Evolutionary conservation across 2,888 invertebrate genomes (phyloP).

Genomic region (Epistrophella euchroma): DNA sequence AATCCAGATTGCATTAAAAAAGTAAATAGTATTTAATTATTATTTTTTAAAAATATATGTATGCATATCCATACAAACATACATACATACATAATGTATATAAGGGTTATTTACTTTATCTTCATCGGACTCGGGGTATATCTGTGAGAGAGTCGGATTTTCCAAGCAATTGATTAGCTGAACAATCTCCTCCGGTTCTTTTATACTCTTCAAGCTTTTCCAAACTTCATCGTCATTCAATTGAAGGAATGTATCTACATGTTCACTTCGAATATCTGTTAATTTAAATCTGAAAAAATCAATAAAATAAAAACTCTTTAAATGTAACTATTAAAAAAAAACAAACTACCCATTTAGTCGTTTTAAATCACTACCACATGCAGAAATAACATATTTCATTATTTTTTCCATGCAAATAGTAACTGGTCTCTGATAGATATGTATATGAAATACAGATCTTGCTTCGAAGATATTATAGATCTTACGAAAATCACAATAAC

Average conservation of each 20-base stretch:
- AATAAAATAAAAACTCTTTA: not conserved
- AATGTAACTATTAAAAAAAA: not conserved
- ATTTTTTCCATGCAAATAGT: slow-evolving; percentile 45
- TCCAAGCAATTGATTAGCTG: slow-evolving; percentile 45
- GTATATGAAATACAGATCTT: slow-evolving; percentile 83
- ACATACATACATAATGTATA: no score
- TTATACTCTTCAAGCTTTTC: slow-evolving; percentile 11
- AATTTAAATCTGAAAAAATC: slow-evolving; percentile 45
- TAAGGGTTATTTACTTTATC: slow-evolving; percentile 40
- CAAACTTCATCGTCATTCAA: slow-evolving; percentile 58
- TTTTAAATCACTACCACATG: slow-evolving; percentile 1
- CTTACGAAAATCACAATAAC: slow-evolving; percentile 84
- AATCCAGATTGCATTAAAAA: no score
- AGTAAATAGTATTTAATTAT: no score
- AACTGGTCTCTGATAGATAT: slow-evolving; percentile 84
- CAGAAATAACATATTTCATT: slow-evolving; percentile 15
- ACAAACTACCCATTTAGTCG: slow-evolving; percentile 45
- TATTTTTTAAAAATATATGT: no score
- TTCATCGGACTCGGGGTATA: slow-evolving; percentile 17
- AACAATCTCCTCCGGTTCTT: slow-evolving; percentile 14
- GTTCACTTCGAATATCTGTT: slow-evolving; percentile 44
- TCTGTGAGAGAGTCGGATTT: slow-evolving; percentile 3
- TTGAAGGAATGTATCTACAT: slow-evolving; percentile 41
- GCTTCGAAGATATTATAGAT: slow-evolving; percentile 84
- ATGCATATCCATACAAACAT: no score